Evolutionary conservation across 2,797 vertebrate genomes (phyloP).

Genomic region (Semotilus atromaculatus): DNA sequence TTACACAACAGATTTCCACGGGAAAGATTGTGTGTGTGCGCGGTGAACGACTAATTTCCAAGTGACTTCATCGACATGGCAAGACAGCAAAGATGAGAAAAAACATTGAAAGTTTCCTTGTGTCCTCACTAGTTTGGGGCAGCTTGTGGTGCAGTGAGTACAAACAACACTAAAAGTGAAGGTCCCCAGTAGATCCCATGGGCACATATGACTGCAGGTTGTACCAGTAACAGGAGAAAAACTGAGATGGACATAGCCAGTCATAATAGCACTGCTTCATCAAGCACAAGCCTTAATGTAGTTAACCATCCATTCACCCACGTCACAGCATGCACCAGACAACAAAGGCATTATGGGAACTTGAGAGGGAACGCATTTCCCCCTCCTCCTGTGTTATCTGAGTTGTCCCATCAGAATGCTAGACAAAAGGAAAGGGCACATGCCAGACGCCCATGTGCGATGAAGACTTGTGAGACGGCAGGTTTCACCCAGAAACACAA

Average conservation of each 20-base stretch:
- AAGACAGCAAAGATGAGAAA: slow-evolving; percentile 14
- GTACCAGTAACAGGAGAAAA: slow-evolving; percentile 3
- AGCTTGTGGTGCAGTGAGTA: background rate
- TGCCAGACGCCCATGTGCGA: slow-evolving; percentile 70
- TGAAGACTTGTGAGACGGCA: slow-evolving; percentile 67
- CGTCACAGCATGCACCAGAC: slow-evolving; percentile 38
- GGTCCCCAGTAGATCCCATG: background rate
- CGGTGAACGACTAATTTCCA: slow-evolving; percentile 45
- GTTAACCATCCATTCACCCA: slow-evolving; percentile 37
- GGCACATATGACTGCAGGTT: slow-evolving; percentile 13
- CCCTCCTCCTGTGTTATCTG: slow-evolving; percentile 62
- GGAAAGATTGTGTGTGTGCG: slow-evolving; percentile 37
- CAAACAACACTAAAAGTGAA: background rate
- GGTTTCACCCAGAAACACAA: slow-evolving; percentile 64
- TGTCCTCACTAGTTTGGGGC: slow-evolving; percentile 12
- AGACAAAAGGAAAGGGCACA: slow-evolving; percentile 74
- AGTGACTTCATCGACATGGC: slow-evolving; percentile 53
- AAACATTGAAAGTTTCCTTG: slow-evolving; percentile 37
- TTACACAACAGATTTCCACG: slow-evolving; percentile 50
- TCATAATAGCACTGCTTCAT: slow-evolving; percentile 1
- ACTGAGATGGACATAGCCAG: slow-evolving; percentile 9
- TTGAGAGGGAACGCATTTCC: slow-evolving; percentile 30
- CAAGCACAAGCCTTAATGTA: slow-evolving; percentile 38
- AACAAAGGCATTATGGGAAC: slow-evolving; percentile 54
- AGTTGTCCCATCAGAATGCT: slow-evolving; percentile 74